Evolutionary conservation across 2,797 vertebrate genomes (phyloP).

Genomic region (Poeciliopsis gracilis): DNA sequence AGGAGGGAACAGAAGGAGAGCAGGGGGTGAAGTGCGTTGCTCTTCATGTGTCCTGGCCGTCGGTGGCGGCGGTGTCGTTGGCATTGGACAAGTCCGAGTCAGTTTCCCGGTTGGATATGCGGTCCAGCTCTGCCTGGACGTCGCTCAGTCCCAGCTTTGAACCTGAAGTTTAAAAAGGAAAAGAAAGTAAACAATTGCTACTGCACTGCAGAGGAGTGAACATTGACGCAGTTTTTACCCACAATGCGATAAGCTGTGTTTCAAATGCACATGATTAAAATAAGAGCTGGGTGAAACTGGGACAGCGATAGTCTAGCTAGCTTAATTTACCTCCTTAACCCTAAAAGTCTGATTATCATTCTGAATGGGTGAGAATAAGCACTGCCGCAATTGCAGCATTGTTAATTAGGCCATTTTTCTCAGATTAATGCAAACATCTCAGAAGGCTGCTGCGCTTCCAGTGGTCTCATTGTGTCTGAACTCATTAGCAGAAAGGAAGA

Average conservation of each 20-base stretch:
- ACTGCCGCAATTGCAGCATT: not conserved
- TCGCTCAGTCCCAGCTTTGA: constrained; percentile 96
- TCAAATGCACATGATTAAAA: constrained; percentile 55
- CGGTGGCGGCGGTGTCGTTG: constrained; percentile 72
- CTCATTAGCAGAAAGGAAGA: constrained; percentile 26
- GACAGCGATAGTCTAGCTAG: not conserved
- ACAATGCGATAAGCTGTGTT: constrained; percentile 38
- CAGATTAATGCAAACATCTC: constrained; percentile 3
- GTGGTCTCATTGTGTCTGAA: constrained; percentile 33
- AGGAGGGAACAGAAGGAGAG: constrained; percentile 23
- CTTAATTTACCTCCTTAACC: not conserved
- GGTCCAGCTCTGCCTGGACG: constrained; percentile 97
- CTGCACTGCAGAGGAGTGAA: constrained; percentile 14
- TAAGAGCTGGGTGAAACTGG: constrained; percentile 47
- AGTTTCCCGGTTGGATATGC: constrained; percentile 93
- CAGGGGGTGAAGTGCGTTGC: constrained; percentile 52
- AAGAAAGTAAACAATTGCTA: constrained; percentile 5
- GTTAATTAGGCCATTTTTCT: not conserved
- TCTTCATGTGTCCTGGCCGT: constrained; percentile 91
- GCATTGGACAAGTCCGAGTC: constrained; percentile 85
- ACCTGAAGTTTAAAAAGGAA: constrained; percentile 74
- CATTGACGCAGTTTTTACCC: constrained; percentile 15
- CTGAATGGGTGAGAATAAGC: constrained; percentile 2
- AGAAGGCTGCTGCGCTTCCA: constrained; percentile 1
- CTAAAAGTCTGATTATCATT: not conserved